Base-by-base conservation (phyloP, 2,113 vertebrate genomes). In the Platysteira castanea region DNA sequence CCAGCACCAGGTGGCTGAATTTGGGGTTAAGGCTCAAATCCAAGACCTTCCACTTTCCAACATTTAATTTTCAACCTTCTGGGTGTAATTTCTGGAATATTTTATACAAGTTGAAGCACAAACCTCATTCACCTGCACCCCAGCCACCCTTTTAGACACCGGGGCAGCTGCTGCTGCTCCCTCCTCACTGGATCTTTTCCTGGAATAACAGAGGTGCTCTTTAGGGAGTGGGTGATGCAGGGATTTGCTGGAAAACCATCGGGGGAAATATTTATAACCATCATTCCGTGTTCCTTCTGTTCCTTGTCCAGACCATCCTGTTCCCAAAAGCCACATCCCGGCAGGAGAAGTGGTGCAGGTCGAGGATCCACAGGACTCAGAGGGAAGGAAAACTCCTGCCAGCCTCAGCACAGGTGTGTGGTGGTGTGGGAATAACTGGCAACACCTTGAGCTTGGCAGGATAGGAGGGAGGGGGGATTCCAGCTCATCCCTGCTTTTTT, bases 341-440 rank as follows among this genome's bases (percentile, higher is more conserved):
- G 57, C 57, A 6, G 23, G 23, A 61, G 71, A 35, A 49, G 41
- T 3, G 0, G 64, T 5, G 6, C 33, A 1, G 17, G 22, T 28
- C 7, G 15, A 31, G 53, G 75, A n/a, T 17, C 67, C 2, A 1
- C 64, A 4, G 39, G 82, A 39, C 35, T 56, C 22, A 6, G 74
- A 70, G 47, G 28, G 18, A 30, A 49, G 49, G 67, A 33, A 7
- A 24, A 23, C 4, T 9, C 15, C 53, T 3, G 20, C 35, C 1
- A 37, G 16, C 19, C 50, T 15, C 1, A 42, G 61, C 28, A 5
- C 81, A 5, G 95, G 97, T 96, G 53, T 39, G 97, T 90, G 84
- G 21, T 64, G 37, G 7, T 10, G 52, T 24, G 30, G 18, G 49
- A 54, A 47, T 31, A 15, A 37, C 4, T 33, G n/a, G 15, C 28